Base-by-base conservation (phyloP, 2,797 vertebrate genomes). In the Florisuga fusca region DNA sequence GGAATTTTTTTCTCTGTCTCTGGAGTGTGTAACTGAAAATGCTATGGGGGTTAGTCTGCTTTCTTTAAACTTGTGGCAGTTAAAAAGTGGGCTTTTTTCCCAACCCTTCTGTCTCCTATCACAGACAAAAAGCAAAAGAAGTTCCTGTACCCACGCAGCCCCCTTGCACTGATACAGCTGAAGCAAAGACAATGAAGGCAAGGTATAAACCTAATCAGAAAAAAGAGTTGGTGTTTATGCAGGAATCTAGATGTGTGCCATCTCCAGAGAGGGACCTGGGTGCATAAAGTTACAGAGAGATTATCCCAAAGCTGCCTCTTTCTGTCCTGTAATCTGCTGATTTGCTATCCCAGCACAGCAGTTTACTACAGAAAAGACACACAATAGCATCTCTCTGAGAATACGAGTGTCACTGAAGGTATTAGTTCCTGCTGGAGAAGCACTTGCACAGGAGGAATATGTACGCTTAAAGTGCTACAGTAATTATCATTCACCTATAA, bases 21-120 rank as follows among this genome's bases (percentile, higher is more conserved):
- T 89, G 74, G 53, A 75, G 58, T 41, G 67, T 77, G 79, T 87
- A 91, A 92, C 78, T 83, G 80, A 87, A 92, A 94, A 84, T 90
- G 77, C 86, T 63, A 75, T 50, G 20, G n/a, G 53, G 36, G 51
- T 93, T 94, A 91, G 87, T 62, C 66, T 75, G 50, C 67, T 92
- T 94, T 76, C 77, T 95, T 93, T 93, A 95, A 95, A 96, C 55
- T 33, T 7, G 9, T 55, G 85, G 88, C 78, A 50, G 74, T 91
- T 97, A 83, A 72, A 73, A 87, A 87, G 63, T 34, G 19, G 78
- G 5, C 14, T 41, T 41, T 41, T 84, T 95, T 93, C 61, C 82
- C 74, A 94, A 86, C 26, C 59, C 27, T 64, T 62, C 36, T 41
- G 69, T 83, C 73, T 83, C 84, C 43, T 31, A 4, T 34, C 66